Conservation (phyloP, 2,888 invertebrate genomes). For the Myathropa florea region DNA sequence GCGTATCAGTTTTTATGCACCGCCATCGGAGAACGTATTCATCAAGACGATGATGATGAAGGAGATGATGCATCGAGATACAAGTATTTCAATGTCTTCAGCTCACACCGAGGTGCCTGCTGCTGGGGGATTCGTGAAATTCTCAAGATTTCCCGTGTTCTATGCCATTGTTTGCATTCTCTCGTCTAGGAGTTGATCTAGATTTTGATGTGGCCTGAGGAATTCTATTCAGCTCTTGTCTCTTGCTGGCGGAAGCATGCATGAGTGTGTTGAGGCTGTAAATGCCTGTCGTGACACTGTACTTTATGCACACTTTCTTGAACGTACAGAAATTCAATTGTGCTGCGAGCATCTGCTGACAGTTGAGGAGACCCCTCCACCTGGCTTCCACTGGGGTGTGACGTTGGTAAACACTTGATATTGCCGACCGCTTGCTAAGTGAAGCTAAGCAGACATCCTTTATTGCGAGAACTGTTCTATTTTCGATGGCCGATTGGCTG, state of each 20-base stretch:
- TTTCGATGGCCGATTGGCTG: background rate
- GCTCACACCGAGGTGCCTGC: background rate
- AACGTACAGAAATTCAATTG: background rate
- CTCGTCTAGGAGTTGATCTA: slow-evolving; percentile 19
- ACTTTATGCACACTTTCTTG: background rate
- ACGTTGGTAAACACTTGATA: slow-evolving; percentile 2
- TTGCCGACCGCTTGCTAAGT: background rate
- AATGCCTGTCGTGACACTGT: slow-evolving; percentile 9
- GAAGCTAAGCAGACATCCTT: slow-evolving; percentile 3
- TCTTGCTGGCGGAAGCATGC: background rate
- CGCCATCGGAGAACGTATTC: slow-evolving; percentile 3
- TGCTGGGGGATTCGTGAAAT: slow-evolving; percentile 42
- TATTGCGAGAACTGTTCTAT: slow-evolving; percentile 1
- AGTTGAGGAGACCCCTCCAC: background rate
- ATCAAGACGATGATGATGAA: slow-evolving; percentile 1
- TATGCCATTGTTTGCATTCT: slow-evolving; percentile 28
- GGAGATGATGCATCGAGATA: slow-evolving; percentile 31
- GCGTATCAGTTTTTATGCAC: slow-evolving; percentile 16
- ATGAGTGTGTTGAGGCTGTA: background rate
- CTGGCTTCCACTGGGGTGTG: background rate
- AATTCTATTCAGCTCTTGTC: slow-evolving; percentile 19
- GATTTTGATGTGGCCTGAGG: slow-evolving; percentile 17
- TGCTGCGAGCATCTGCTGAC: background rate
- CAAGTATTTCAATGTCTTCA: background rate
- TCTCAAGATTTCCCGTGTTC: slow-evolving; percentile 22